A percentile compares a stretch with the other conserved stretches of the same genome.
Evolutionary conservation across 92 coral and sea anemone genomes (phyloP).

Genomic region (Paramuricea clavata): DNA sequence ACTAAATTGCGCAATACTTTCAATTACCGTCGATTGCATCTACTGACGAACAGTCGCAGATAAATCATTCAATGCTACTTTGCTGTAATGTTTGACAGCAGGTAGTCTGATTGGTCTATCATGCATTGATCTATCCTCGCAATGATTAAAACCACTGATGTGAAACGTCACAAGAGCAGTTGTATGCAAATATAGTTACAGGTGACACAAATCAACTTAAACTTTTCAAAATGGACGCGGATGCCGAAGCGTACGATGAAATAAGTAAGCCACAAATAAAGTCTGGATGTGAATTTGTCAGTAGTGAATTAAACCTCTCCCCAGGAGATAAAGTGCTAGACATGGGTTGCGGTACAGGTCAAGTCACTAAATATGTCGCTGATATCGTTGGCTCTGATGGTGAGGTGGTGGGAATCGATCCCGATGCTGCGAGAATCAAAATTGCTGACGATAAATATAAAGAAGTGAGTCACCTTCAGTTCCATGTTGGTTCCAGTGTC

Average conservation of each 20-base stretch:
- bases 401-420: not conserved
- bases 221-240: conserved; percentile 16
- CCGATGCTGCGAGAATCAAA: not conserved
- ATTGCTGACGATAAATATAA: not conserved
- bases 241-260: not conserved
- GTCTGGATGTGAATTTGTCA: not conserved
- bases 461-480: not conserved
- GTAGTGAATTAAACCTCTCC: not conserved
- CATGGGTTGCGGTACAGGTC: not conserved
- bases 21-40: too few relatives aligned
- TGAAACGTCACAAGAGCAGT: too few relatives aligned
- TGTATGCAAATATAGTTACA: too few relatives aligned
- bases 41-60: too few relatives aligned
- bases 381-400: not conserved
- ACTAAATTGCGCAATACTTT: too few relatives aligned
- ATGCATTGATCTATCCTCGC: too few relatives aligned
- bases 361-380: not conserved
- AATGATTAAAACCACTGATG: too few relatives aligned
- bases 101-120: too few relatives aligned
- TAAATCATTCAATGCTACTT: too few relatives aligned
- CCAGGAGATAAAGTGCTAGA: not conserved
- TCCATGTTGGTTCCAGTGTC: not conserved
- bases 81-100: too few relatives aligned
- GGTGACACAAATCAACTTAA: too few relatives aligned
- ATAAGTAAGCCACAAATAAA: not conserved